phyloP scores from a whole-genome alignment of 2,888 invertebrate species.

The Aquatica leii region DNA sequence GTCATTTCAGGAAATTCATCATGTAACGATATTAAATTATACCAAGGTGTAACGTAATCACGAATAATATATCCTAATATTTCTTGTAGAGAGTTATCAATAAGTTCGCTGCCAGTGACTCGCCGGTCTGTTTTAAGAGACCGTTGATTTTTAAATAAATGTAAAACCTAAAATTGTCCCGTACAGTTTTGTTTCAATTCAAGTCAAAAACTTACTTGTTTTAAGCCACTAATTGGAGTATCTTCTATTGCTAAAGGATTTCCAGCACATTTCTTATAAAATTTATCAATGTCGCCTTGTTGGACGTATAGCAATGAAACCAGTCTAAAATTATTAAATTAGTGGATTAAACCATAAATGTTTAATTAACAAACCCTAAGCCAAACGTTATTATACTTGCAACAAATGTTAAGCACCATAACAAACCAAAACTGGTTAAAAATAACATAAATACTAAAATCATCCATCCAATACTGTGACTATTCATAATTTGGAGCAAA shows the following conservation, averaged over 20 bases:
- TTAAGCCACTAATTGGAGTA: conserved; percentile 59
- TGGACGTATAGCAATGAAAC: conserved; percentile 58
- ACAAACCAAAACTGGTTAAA: conserved; percentile 59
- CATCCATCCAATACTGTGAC: conserved; percentile 53
- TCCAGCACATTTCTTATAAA: conserved; percentile 54
- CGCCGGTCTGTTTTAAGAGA: conserved; percentile 64
- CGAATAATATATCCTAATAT: conserved; percentile 81
- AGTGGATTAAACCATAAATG: background rate
- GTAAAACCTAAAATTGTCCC: conserved; percentile 52
- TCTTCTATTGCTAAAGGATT: conserved; percentile 55
- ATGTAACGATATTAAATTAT: conserved; percentile 72
- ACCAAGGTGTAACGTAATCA: conserved; percentile 84
- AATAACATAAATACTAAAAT: conserved; percentile 57
- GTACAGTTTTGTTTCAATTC: no score
- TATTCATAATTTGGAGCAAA: conserved; percentile 36
- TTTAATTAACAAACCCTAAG: conserved; percentile 58
- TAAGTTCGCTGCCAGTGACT: conserved; percentile 85
- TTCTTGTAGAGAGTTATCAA: conserved; percentile 86
- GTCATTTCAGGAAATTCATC: conserved; percentile 76
- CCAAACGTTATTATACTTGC: conserved; percentile 54
- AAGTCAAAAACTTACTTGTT: conserved; percentile 41
- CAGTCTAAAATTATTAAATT: conserved; percentile 48
- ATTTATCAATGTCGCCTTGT: conserved; percentile 57
- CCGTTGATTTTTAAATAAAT: conserved; percentile 52
- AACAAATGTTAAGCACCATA: conserved; percentile 55